Percentiles rank a stretch among this genome's conserved stretches.
These are phyloP conservation scores for Erannis defoliaria DNA, from an alignment of 2,888 invertebrate genomes.

Conservation along the genomic window DNA sequence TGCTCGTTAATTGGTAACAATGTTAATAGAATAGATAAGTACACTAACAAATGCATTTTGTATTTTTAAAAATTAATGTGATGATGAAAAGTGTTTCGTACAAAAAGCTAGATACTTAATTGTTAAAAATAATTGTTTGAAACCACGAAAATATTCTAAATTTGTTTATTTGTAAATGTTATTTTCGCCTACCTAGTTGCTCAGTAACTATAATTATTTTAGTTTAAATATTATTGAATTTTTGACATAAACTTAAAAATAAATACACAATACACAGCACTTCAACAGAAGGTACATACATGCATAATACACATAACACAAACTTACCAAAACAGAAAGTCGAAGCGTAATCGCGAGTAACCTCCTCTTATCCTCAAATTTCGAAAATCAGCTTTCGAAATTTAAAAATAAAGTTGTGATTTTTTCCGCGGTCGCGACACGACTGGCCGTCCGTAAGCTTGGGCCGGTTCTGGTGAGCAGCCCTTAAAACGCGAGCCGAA, in stretches of 20 bases:
- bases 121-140: too few species aligned
- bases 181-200: background rate
- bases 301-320: slow-evolving; percentile 13
- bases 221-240: background rate
- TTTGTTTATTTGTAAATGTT: too few species aligned
- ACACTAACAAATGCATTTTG: too few species aligned
- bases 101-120: too few species aligned
- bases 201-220: too few species aligned
- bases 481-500: slow-evolving; percentile 56
- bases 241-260: background rate
- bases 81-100: too few species aligned
- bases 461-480: slow-evolving; percentile 67
- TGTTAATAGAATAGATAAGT: too few species aligned
- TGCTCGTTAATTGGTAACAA: too few species aligned
- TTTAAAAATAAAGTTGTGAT: slow-evolving; percentile 49
- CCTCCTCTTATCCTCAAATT: slow-evolving; percentile 18
- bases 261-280: background rate
- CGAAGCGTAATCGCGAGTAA: slow-evolving; percentile 2
- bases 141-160: too few species aligned
- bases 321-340: slow-evolving; percentile 53
- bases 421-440: slow-evolving; percentile 48
- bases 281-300: background rate
- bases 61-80: too few species aligned
- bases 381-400: slow-evolving; percentile 40
- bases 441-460: slow-evolving; percentile 58